phyloP scores from a whole-genome alignment of 30 jellyfish, hydroid and myxozoan genomes.

The Turritopsis dohrnii region DNA sequence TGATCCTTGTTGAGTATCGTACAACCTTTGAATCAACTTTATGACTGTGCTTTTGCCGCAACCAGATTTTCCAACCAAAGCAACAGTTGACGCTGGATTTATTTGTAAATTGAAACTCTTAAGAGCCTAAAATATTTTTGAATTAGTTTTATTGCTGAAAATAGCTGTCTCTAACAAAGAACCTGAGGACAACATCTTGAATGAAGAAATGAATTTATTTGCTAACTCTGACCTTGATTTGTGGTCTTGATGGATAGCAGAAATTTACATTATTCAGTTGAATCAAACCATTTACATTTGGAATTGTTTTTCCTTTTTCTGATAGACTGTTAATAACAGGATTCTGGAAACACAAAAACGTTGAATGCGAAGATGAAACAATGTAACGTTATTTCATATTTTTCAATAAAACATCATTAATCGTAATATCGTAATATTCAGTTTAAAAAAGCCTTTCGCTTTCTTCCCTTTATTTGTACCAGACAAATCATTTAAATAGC shows the following conservation, averaged over 20 bases:
- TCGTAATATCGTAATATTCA: no score
- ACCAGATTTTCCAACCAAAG: slow-evolving; percentile 95
- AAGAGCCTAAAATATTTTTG: slow-evolving; percentile 62
- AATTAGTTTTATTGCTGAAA: not conserved
- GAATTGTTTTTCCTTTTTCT: slow-evolving; percentile 49
- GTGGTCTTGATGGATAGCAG: slow-evolving; percentile 85
- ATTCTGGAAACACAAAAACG: slow-evolving; percentile 22
- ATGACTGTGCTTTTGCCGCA: slow-evolving; percentile 92
- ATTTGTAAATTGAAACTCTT: slow-evolving; percentile 49
- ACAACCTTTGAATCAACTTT: slow-evolving; percentile 77
- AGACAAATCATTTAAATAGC: no score
- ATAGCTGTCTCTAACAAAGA: not conserved
- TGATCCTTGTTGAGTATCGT: slow-evolving; percentile 61
- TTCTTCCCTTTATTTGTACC: no score
- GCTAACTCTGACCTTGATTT: slow-evolving; percentile 44
- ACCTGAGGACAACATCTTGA: not conserved
- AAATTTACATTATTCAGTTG: slow-evolving; percentile 51
- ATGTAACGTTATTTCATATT: no score
- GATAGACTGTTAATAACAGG: slow-evolving; percentile 74
- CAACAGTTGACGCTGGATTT: slow-evolving; percentile 74
- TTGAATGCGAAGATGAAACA: not conserved
- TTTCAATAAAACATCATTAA: no score
- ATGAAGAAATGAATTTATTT: no score
- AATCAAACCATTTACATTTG: slow-evolving; percentile 49
- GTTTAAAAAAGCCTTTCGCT: no score